phyloP scores from a whole-genome alignment of 2,888 invertebrate genomes.

The Gortyna flavago region DNA sequence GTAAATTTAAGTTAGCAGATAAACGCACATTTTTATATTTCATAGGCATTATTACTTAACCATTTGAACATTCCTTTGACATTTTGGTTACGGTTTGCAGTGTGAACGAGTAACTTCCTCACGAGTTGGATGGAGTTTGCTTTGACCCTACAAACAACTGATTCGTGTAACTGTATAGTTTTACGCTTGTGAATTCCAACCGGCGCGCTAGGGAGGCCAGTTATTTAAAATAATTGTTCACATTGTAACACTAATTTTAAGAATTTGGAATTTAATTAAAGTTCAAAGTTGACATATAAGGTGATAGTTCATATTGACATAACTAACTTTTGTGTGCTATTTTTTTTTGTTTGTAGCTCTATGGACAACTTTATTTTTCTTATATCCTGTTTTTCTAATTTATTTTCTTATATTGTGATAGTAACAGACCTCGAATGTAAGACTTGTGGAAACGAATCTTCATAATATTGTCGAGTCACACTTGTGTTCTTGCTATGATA shows the following conservation, averaged over 20 bases:
- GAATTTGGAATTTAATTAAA: conserved; percentile 86
- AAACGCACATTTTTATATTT: conserved; percentile 88
- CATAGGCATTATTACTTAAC: conserved; percentile 90
- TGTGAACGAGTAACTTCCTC: conserved; percentile 73
- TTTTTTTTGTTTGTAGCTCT: conserved; percentile 83
- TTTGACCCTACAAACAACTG: conserved; percentile 37
- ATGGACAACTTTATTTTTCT: conserved; percentile 84
- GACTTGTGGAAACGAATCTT: conserved; percentile 84
- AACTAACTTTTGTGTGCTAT: conserved; percentile 85
- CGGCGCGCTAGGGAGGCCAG: conserved; percentile 57
- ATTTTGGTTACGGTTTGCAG: conserved; percentile 84
- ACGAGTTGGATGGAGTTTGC: conserved; percentile 45
- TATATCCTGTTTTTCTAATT: conserved; percentile 86
- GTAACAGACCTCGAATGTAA: conserved; percentile 88
- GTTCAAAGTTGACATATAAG: conserved; percentile 89
- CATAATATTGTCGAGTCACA: conserved; percentile 78
- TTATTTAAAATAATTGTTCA: conserved; percentile 72
- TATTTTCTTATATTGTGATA: conserved; percentile 88
- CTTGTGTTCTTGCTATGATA: conserved; percentile 78
- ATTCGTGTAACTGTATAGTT: conserved; percentile 48
- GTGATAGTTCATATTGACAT: conserved; percentile 88
- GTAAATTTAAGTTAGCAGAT: conserved; percentile 90
- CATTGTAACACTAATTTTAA: conserved; percentile 86
- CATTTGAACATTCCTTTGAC: conserved; percentile 90
- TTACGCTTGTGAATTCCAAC: conserved; percentile 61